phyloP scores from a whole-genome alignment of 1,140 invertebrate genomes.

The Trachelipus rathkii region DNA sequence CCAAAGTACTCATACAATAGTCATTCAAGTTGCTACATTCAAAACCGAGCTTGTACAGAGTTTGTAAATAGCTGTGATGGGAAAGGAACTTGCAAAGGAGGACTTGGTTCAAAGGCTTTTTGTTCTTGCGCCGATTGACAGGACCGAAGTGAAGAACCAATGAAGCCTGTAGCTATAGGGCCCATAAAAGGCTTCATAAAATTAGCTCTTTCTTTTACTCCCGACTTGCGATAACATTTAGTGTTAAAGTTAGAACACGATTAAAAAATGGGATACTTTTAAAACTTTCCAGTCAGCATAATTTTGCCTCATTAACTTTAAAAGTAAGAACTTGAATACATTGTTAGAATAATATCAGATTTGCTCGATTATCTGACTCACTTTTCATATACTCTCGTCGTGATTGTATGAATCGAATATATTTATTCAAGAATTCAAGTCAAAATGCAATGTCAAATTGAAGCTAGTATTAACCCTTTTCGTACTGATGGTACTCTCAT shows the following conservation, averaged over 20 bases:
- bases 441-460: too few relatives aligned
- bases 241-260: constrained; percentile 17
- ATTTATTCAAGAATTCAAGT: too few relatives aligned
- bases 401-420: too few relatives aligned
- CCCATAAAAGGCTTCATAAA: constrained; percentile 17
- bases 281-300: constrained; percentile 23
- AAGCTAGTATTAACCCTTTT: too few relatives aligned
- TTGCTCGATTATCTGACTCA: not conserved
- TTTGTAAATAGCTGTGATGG: not conserved
- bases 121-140: constrained; percentile 23
- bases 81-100: constrained; percentile 19
- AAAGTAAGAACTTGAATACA: constrained; percentile 5
- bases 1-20: constrained; percentile 17
- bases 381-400: too few relatives aligned
- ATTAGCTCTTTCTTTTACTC: constrained; percentile 27
- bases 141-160: constrained; percentile 8
- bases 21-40: constrained; percentile 17
- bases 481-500: too few relatives aligned
- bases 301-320: constrained; percentile 16
- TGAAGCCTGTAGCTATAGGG: not conserved
- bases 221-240: constrained; percentile 13
- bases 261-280: constrained; percentile 19
- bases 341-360: too few relatives aligned
- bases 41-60: constrained; percentile 16
- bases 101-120: not conserved